Conservation (phyloP, 2,888 invertebrate genomes). For the Frankliniella intonsa region DNA sequence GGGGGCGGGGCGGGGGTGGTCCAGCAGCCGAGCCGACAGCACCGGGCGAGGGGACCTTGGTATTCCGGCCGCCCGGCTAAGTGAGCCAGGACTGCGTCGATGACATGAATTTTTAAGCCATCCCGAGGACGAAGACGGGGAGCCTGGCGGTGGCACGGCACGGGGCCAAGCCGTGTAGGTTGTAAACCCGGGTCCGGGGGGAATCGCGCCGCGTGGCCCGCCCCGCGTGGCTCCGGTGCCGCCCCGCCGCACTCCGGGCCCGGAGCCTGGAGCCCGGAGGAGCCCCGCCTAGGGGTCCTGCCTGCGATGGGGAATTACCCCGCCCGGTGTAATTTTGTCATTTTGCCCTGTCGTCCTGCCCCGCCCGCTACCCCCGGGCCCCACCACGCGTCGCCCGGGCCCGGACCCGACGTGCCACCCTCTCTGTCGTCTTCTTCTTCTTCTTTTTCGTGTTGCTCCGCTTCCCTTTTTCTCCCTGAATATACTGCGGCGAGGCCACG, state of each 20-base stretch:
- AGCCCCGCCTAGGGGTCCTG: background rate
- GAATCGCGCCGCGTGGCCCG: slow-evolving; percentile 9
- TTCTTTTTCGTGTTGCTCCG: background rate
- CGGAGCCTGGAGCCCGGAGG: background rate
- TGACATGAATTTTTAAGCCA: slow-evolving; percentile 23
- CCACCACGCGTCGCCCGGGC: background rate
- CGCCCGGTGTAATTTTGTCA: slow-evolving; percentile 22
- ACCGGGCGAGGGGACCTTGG: background rate
- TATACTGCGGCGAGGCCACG: background rate
- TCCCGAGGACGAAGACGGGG: background rate
- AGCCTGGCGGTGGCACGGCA: background rate
- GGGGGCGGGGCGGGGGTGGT: background rate
- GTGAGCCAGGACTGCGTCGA: slow-evolving; percentile 23
- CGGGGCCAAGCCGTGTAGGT: slow-evolving; percentile 12
- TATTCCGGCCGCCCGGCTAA: slow-evolving; percentile 3
- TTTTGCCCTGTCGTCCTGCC: slow-evolving; percentile 1
- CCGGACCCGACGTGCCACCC: background rate
- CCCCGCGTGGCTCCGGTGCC: background rate
- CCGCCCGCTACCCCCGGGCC: background rate
- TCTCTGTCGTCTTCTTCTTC: background rate
- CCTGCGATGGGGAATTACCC: slow-evolving; percentile 13
- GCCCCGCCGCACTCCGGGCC: background rate
- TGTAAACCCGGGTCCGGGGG: slow-evolving; percentile 22
- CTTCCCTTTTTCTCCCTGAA: background rate
- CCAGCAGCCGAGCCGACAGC: background rate